Base-by-base conservation (phyloP, 2,888 invertebrate genomes). In the Plagodis dolabraria region DNA sequence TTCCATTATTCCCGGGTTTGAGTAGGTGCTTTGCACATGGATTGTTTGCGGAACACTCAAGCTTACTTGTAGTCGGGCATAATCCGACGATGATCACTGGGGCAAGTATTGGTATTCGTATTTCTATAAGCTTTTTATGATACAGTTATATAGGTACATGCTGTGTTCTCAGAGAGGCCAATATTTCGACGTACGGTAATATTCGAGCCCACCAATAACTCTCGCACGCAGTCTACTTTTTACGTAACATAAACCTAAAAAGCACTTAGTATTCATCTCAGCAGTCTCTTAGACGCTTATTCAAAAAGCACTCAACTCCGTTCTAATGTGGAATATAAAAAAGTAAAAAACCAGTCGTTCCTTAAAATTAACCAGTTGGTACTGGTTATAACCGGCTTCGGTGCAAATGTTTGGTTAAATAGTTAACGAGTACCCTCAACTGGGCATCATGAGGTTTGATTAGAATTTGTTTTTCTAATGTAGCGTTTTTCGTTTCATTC, bases 21-120 rank as follows among this genome's bases (percentile, higher is more conserved):
- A 49, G 60, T 53, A 53, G 53, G 46, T 51, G 42, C 60, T 60
- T 53, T 35, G 64, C 56, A 44, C 63, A 62, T 56, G 58, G 66
- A 65, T 58, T 88, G 76, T 88, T 86, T 88, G 83, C 83, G 56
- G 68, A 79, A 70, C 86, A 76, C 89, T 89, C 75, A 76, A 86
- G 64, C 72, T 68, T 73, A 70, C 80, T 82, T 82, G 86, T 86
- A 77, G 75, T 65, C 64, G 72, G 71, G 68, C 67, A 63, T 70
- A 69, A 69, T 68, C 68, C 64, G 50, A 10, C 53, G 43, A 63
- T 66, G 53, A 47, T 47, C 62, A 47, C 63, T 49, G 50, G 57
- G 65, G 65, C 59, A 53, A 57, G 58, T 60, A 5, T 40, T 8
- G 36, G 36, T 40, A 40, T 40, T 40, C 5, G 10, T 10, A 5